Evolutionary conservation across 2,113 vertebrate genomes (phyloP).

Genomic region (Perca fluviatilis): DNA sequence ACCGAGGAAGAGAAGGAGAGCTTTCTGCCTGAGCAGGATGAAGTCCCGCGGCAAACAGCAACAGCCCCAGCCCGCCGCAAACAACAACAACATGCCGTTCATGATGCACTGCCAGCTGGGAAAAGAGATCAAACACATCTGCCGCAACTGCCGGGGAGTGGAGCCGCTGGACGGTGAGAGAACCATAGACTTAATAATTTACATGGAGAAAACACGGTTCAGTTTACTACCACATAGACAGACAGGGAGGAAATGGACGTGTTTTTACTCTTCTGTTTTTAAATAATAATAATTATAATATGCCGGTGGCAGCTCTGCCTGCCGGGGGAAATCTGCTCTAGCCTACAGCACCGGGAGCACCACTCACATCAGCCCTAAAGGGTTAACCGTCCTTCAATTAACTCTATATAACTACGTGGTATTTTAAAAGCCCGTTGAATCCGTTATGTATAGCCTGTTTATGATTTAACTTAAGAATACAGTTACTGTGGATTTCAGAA

Average conservation of each 20-base stretch:
- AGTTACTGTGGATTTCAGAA: neutral
- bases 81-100: constrained; percentile 91
- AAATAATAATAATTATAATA: neutral
- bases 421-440: neutral
- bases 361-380: neutral
- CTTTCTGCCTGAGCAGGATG: constrained; percentile 88
- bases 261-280: neutral
- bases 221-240: neutral
- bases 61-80: constrained; percentile 63
- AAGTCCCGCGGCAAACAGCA: constrained; percentile 83
- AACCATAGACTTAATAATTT: too few species aligned
- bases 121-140: constrained; percentile 97
- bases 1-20: constrained; percentile 85
- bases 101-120: constrained; percentile 93
- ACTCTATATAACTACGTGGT: accelerated
- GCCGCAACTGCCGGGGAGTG: constrained; percentile 96
- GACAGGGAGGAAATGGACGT: neutral
- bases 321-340: constrained; percentile 12
- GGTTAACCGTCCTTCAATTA: accelerated
- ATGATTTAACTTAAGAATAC: too few species aligned
- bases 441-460: neutral
- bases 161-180: constrained; percentile 91
- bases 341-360: neutral
- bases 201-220: constrained; percentile 61
- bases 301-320: constrained; percentile 44